Evolutionary conservation across 2,797 vertebrate genomes (phyloP).

Genomic region (Myotis planiceps): DNA sequence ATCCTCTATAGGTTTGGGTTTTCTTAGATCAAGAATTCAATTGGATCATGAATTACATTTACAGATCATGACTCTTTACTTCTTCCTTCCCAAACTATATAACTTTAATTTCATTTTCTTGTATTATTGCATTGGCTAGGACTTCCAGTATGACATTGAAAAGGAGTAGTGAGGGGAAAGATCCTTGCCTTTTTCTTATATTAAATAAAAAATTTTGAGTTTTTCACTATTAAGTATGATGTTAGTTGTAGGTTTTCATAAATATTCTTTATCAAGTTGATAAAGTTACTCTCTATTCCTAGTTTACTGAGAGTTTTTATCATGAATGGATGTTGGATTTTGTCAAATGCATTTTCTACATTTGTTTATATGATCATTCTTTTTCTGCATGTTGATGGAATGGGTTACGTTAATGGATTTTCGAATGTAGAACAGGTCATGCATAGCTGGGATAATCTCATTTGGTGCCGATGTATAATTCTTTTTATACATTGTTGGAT

Average conservation of each 20-base stretch:
- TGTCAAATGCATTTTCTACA: neutral
- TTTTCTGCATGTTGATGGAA: neutral
- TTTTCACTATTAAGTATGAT: neutral
- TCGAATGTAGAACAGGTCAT: neutral
- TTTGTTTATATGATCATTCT: neutral
- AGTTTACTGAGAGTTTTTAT: neutral
- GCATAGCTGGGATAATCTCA: neutral
- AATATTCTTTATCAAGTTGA: neutral
- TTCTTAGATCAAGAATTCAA: neutral
- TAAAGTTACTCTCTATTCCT: neutral
- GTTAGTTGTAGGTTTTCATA: neutral
- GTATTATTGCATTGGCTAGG: neutral
- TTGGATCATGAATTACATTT: conserved; percentile 1
- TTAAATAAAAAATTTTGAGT: neutral
- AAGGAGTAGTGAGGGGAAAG: neutral
- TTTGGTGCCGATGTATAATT: neutral
- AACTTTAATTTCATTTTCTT: neutral
- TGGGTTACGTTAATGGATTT: neutral
- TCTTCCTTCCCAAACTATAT: neutral
- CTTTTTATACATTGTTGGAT: neutral
- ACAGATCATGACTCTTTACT: neutral
- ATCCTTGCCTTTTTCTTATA: neutral
- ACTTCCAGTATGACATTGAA: neutral
- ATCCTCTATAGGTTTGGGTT: neutral
- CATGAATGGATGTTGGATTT: neutral